Evolutionary conservation across 2,888 invertebrate species (phyloP).

Genomic region (Ornithoptera alexandrae): DNA sequence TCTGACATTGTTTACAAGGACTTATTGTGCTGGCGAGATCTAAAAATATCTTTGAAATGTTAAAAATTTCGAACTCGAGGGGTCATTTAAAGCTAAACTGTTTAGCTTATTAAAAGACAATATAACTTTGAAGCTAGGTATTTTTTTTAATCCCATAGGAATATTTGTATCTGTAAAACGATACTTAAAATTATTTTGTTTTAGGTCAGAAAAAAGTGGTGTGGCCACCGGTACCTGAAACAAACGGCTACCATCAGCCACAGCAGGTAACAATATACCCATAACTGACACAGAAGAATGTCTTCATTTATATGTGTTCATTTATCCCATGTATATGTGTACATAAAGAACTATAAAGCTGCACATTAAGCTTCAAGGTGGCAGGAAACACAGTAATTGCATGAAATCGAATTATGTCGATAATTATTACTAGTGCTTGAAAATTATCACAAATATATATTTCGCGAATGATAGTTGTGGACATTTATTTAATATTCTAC

Average conservation of each 20-base stretch:
- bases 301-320: conserved; percentile 4
- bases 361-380: conserved; percentile 61
- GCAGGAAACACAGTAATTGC: conserved; percentile 49
- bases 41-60: not conserved
- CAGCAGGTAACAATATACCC: conserved; percentile 77
- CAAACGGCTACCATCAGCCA: conserved; percentile 81
- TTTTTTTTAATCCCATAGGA: too few species aligned
- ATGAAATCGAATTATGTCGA: conserved; percentile 40
- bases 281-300: not conserved
- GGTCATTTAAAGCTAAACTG: too few species aligned
- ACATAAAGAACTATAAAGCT: conserved; percentile 48
- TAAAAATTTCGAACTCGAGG: too few species aligned
- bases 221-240: conserved; percentile 90
- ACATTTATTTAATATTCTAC: conserved; percentile 18
- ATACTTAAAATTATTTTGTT: conserved; percentile 49
- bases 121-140: too few species aligned
- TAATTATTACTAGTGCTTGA: conserved; percentile 27
- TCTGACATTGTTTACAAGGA: not conserved
- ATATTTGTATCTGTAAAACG: too few species aligned
- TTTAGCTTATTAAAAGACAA: too few species aligned
- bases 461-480: conserved; percentile 6
- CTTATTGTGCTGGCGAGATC: not conserved
- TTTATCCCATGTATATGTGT: conserved; percentile 45
- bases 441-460: conserved; percentile 18
- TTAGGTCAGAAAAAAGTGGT: conserved; percentile 91